Base-by-base conservation (phyloP, 2,113 vertebrate genomes). In the Corvus cornix region DNA sequence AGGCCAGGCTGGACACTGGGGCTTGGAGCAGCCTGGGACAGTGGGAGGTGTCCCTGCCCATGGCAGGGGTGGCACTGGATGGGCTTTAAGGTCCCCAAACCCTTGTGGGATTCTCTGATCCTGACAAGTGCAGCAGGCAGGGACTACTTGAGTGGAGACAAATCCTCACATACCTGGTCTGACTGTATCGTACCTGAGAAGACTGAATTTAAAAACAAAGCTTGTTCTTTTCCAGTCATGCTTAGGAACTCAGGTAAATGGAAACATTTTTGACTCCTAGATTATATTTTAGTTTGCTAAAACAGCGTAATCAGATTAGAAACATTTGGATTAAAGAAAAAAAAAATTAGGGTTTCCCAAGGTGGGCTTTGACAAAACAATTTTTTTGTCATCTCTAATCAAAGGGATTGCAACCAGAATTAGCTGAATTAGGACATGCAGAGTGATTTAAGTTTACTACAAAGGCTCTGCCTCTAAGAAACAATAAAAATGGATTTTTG, bases 251-350 rank as follows among this genome's bases (percentile, higher is more conserved):
- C 82, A 7, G 49, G 70, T 89, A 92, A 95, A 81, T 90, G 11
- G 37, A 23, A 48, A 8, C 23, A 4, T 27, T 69, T 86, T 66
- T 60, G 33, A 84, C 55, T 76, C 59, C 55, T 70, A 48, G 39
- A n/a, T 85, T 95, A 72, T 69, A 39, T 60, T 84, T 90, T 87
- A 79, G 24, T 35, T 96, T 81, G 89, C 76, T 96, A 59, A 93
- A 94, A 72, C 73, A 43, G 28, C 30, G 33, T 78, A 48, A 87
- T 91, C 56, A 81, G n/a, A 7, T 78, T 56, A 69, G n/a, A 83
- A 86, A 83, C 24, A 69, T 84, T 94, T 94, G 63, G 43, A 81
- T 68, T 63, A 75, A 94, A 86, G 46, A 43, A 48, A 55, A 87
- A 56, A 59, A 44, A 35, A 4, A 30, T 16, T 16, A 62, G 53